These are phyloP conservation scores for Caligus rogercresseyi DNA, from an alignment of 1,140 invertebrate species.

Conservation along the genomic window DNA sequence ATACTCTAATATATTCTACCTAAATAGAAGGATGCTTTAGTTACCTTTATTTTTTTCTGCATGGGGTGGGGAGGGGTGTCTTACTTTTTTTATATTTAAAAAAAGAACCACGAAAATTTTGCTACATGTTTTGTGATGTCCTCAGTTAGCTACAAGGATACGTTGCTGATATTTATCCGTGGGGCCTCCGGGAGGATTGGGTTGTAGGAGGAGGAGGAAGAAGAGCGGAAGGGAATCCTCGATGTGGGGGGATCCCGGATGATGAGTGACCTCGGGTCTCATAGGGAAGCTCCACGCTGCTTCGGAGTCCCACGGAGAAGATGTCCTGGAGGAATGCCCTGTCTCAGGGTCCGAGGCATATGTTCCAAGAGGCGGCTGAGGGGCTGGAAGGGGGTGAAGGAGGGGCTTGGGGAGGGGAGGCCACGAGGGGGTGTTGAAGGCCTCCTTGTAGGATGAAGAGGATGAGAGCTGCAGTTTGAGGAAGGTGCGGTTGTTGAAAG, in stretches of 20 bases:
- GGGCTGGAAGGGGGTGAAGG: background rate
- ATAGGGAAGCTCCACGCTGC: too few relatives aligned
- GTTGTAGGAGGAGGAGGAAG: background rate
- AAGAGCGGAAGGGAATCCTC: background rate
- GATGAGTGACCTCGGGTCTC: background rate
- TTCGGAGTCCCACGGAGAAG: slow-evolving; percentile 7
- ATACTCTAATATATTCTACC: too few relatives aligned
- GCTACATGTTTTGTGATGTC: background rate
- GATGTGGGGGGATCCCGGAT: background rate
- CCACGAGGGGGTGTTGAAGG: background rate
- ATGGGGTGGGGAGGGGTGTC: too few relatives aligned
- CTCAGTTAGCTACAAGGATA: slow-evolving; percentile 2
- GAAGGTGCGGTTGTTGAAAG: background rate
- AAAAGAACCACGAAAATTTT: too few relatives aligned
- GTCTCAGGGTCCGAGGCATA: slow-evolving; percentile 6
- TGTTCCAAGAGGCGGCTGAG: background rate
- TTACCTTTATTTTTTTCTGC: too few relatives aligned
- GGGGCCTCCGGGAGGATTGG: background rate
- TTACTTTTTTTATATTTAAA: too few relatives aligned
- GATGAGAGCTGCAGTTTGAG: slow-evolving; percentile 25
- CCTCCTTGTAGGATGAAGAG: slow-evolving; percentile 28
- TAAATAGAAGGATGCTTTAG: too few relatives aligned
- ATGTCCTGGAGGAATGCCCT: slow-evolving; percentile 18
- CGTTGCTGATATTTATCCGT: slow-evolving; percentile 15
- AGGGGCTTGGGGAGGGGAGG: too few relatives aligned